phyloP scores from a whole-genome alignment of 2,888 invertebrate genomes.

The Ischnura elegans region DNA sequence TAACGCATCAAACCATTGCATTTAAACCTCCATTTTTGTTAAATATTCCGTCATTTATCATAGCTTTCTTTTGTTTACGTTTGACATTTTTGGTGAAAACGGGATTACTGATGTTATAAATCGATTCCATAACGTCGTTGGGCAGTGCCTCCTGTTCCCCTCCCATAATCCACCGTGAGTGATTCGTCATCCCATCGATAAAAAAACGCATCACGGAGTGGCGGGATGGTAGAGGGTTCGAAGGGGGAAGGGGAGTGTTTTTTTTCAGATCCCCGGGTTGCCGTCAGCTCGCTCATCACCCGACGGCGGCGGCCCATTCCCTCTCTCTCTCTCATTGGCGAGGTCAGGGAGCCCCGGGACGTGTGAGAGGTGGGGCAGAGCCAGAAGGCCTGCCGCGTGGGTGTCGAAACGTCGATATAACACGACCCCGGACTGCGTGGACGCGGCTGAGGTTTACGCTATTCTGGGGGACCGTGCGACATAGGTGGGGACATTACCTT shows the following conservation, averaged over 20 bases:
- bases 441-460: too few relatives aligned
- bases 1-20: too few relatives aligned
- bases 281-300: not conserved
- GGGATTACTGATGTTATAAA: too few relatives aligned
- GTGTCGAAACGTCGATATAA: constrained; percentile 2
- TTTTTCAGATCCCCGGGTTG: not conserved
- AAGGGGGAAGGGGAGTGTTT: not conserved
- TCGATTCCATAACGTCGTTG: too few relatives aligned
- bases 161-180: not conserved
- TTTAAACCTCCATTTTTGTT: too few relatives aligned
- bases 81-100: too few relatives aligned
- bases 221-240: not conserved
- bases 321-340: not conserved
- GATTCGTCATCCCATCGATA: not conserved
- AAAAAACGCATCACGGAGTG: not conserved
- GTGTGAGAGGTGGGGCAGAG: not conserved
- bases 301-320: not conserved
- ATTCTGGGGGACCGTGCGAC: too few relatives aligned
- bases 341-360: not conserved
- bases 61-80: too few relatives aligned
- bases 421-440: too few relatives aligned
- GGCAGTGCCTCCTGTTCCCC: not conserved
- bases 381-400: not conserved
- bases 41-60: too few relatives aligned
- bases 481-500: too few relatives aligned